phyloP scores from a whole-genome alignment of 2,888 invertebrate species.

The Drosophila hawaiiensis region DNA sequence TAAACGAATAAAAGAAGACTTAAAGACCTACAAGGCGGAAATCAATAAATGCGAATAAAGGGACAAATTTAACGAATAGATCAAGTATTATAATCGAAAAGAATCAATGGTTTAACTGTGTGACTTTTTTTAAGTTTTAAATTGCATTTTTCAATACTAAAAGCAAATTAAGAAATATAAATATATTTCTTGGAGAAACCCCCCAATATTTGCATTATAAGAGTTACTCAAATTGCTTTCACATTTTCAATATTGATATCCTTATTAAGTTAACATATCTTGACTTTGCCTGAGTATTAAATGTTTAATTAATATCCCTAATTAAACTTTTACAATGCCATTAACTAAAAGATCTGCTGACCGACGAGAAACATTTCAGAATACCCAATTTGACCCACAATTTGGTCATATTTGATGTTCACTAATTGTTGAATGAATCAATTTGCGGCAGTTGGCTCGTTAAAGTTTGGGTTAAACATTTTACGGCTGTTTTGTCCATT shows the following conservation, averaged over 20 bases:
- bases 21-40: constrained; percentile 40
- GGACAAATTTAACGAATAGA: neutral
- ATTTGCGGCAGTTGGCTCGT: constrained; percentile 57
- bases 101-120: neutral
- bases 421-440: constrained; percentile 72
- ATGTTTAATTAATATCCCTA: constrained; percentile 8
- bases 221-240: neutral
- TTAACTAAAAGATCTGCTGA: constrained; percentile 7
- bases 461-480: constrained; percentile 63
- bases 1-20: constrained; percentile 43
- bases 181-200: neutral
- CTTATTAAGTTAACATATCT: neutral
- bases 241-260: neutral
- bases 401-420: constrained; percentile 42
- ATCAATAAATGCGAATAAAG: constrained; percentile 4
- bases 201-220: neutral
- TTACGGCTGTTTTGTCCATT: constrained; percentile 53
- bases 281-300: neutral
- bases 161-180: neutral
- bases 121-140: neutral
- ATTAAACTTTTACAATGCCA: neutral
- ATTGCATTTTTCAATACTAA: neutral
- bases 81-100: neutral
- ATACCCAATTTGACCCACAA: constrained; percentile 22
- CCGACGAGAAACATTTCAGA: constrained; percentile 4